phyloP scores from a whole-genome alignment of 2,888 invertebrate genomes.

The Graphium colonna region DNA sequence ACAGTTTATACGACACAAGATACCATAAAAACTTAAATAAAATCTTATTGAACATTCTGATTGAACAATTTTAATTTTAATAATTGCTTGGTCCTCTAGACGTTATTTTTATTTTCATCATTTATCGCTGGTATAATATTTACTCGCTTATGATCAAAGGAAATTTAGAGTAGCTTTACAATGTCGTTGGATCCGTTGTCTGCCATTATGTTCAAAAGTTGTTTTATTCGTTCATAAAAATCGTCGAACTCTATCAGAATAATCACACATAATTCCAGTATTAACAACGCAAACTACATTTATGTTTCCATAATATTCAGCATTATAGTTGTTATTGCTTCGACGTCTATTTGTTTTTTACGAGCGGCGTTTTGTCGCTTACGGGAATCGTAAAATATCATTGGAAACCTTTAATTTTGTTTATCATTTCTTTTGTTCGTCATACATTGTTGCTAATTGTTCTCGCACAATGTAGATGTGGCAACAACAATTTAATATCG shows the following conservation, averaged over 20 bases:
- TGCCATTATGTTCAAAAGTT: constrained; percentile 38
- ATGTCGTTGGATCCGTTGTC: constrained; percentile 41
- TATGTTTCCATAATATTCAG: constrained; percentile 9
- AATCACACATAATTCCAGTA: constrained; percentile 20
- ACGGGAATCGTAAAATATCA: constrained; percentile 71
- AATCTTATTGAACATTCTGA: too few relatives aligned
- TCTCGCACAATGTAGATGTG: constrained; percentile 47
- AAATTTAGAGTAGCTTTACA: constrained; percentile 55
- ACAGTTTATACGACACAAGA: constrained; percentile 49
- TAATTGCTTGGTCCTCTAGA: too few relatives aligned
- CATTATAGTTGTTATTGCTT: constrained; percentile 31
- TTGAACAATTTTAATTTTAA: too few relatives aligned
- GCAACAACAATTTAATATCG: constrained; percentile 24
- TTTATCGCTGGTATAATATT: constrained; percentile 38
- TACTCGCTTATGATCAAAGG: too few relatives aligned
- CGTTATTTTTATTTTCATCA: constrained; percentile 58
- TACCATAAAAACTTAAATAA: too few relatives aligned
- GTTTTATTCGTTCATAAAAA: neutral
- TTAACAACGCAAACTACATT: constrained; percentile 24
- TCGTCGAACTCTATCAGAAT: neutral
- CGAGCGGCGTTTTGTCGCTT: constrained; percentile 65
- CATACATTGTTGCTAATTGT: constrained; percentile 63
- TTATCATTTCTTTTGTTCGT: constrained; percentile 67
- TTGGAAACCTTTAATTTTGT: constrained; percentile 74
- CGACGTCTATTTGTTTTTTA: constrained; percentile 64